Percentiles rank a stretch among this genome's conserved stretches.
Evolutionary conservation across 2,113 vertebrate genomes (phyloP).

Genomic region (Polypterus bichir): DNA sequence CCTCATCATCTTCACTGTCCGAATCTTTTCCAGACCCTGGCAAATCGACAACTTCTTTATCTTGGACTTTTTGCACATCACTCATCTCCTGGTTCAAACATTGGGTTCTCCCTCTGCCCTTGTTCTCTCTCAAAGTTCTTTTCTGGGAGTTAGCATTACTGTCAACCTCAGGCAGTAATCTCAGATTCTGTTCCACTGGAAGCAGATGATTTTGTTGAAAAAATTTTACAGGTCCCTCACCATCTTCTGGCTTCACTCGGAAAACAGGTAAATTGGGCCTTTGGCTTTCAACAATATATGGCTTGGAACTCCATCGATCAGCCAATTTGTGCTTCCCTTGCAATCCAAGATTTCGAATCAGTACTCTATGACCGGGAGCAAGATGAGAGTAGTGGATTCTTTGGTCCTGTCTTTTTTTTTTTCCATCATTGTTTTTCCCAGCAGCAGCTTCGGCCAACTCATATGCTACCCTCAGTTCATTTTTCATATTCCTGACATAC

Average conservation of each 20-base stretch:
- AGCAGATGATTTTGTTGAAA: conserved; percentile 15
- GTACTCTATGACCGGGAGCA: conserved; percentile 10
- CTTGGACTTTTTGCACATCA: too few species aligned
- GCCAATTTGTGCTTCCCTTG: conserved; percentile 15
- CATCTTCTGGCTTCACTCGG: conserved; percentile 13
- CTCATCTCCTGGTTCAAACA: too few species aligned
- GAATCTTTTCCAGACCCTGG: too few species aligned
- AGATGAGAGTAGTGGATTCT: conserved; percentile 2
- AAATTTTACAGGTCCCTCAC: conserved; percentile 10
- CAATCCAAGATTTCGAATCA: conserved; percentile 11
- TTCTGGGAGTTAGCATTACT: too few species aligned
- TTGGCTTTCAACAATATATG: conserved; percentile 13
- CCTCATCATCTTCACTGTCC: too few species aligned
- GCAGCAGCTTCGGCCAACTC: conserved; percentile 6
- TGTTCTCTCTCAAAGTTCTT: too few species aligned
- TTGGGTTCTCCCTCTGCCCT: too few species aligned
- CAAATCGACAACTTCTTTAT: too few species aligned
- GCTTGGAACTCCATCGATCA: conserved; percentile 5
- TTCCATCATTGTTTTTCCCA: conserved; percentile 10
- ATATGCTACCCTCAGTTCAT: conserved; percentile 9
- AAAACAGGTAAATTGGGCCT: conserved; percentile 14
- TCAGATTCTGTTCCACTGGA: conserved; percentile 7
- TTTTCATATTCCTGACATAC: conserved; percentile 15
- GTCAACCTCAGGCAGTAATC: background rate
- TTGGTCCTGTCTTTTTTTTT: conserved; percentile 15